A percentile compares a stretch with the other conserved stretches of the same genome.
phyloP scores from a whole-genome alignment of 1,140 invertebrate genomes.

The Battus philenor region DNA sequence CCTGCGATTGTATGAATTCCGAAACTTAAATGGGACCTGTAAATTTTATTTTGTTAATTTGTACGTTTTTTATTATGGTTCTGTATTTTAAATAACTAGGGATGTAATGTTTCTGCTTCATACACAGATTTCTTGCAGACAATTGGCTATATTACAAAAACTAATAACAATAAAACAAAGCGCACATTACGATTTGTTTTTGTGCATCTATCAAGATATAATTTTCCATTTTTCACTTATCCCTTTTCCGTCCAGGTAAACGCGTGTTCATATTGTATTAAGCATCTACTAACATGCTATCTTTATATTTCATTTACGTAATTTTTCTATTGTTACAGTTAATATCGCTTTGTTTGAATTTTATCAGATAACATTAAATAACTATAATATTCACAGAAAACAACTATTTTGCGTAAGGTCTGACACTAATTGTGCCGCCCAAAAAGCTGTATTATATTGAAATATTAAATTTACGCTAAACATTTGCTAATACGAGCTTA shows the following conservation, averaged over 20 bases:
- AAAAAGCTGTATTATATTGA: neutral
- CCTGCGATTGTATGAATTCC: constrained; percentile 51
- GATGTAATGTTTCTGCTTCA: too few species aligned
- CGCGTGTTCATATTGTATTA: constrained; percentile 59
- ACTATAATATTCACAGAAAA: neutral
- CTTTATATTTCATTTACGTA: constrained; percentile 14
- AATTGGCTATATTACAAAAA: too few species aligned
- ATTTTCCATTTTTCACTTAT: constrained; percentile 47
- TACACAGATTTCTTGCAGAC: too few species aligned
- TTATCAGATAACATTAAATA: constrained; percentile 2
- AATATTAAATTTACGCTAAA: constrained; percentile 16
- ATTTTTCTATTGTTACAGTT: constrained; percentile 1
- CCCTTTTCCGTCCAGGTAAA: constrained; percentile 68
- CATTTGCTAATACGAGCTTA: constrained; percentile 45
- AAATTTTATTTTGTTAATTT: too few species aligned
- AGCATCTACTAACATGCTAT: constrained; percentile 22
- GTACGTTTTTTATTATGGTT: too few species aligned
- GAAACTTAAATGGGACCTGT: constrained; percentile 42
- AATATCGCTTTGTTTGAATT: constrained; percentile 3
- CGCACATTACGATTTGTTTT: neutral
- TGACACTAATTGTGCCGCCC: neutral
- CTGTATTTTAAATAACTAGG: too few species aligned
- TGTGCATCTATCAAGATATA: constrained; percentile 21
- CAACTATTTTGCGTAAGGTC: neutral
- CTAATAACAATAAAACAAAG: too few species aligned